A percentile compares a stretch with the other conserved stretches of the same genome.
Conservation (phyloP, 37 sponge, comb jelly and placozoan species). For the Geodia barretti region DNA sequence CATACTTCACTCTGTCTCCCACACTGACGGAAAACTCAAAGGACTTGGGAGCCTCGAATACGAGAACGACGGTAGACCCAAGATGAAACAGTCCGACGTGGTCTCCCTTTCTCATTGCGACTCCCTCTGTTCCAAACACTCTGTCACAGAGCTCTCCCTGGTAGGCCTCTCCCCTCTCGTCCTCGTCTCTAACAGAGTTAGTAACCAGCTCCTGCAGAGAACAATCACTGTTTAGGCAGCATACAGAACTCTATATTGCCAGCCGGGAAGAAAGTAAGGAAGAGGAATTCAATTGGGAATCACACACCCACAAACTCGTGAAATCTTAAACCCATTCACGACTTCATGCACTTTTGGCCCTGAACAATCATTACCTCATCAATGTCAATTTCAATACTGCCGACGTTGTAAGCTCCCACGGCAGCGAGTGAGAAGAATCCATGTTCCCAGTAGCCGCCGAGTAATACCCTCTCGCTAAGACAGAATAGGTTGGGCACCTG, state of each 20-base stretch:
- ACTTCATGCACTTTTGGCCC: too few species aligned
- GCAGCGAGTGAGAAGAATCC: conserved; percentile 92
- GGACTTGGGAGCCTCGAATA: conserved; percentile 89
- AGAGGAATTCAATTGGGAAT: too few species aligned
- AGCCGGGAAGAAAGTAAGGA: neutral
- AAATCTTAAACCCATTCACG: too few species aligned
- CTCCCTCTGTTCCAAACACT: neutral
- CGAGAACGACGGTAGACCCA: conserved; percentile 92
- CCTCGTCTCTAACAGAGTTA: neutral
- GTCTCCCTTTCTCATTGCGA: conserved; percentile 63
- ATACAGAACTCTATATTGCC: too few species aligned
- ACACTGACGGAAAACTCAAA: conserved; percentile 79
- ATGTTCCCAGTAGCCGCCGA: conserved; percentile 84
- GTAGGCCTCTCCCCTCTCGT: neutral
- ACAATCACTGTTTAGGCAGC: too few species aligned
- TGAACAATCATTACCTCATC: conserved; percentile 89
- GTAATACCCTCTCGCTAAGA: conserved; percentile 89
- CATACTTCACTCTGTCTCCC: conserved; percentile 59
- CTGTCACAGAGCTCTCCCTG: neutral
- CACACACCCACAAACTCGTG: too few species aligned
- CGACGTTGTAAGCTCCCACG: conserved; percentile 98
- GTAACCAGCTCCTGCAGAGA: neutral
- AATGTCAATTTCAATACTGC: conserved; percentile 71
- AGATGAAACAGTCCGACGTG: conserved; percentile 84
- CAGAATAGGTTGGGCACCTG: conserved; percentile 79